Conservation (phyloP, 1,140 invertebrate genomes). For the Dolichoris vasculosae region DNA sequence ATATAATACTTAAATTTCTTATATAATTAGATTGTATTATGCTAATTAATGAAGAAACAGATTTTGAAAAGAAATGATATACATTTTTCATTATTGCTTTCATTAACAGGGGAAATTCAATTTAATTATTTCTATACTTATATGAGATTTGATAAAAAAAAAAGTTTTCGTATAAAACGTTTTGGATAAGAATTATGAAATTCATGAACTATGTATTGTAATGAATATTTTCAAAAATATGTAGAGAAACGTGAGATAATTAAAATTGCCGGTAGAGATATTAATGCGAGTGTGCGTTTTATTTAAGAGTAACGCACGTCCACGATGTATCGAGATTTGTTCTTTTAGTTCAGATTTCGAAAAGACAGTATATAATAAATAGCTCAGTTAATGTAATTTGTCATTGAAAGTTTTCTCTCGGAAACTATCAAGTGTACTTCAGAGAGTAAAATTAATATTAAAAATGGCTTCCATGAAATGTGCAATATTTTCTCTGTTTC, state of each 20-base stretch:
- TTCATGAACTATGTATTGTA: background rate
- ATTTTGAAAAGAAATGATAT: background rate
- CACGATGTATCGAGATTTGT: background rate
- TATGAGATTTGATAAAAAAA: background rate
- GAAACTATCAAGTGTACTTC: background rate
- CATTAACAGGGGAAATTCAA: background rate
- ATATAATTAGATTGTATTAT: no score
- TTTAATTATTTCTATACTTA: background rate
- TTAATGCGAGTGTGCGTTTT: background rate
- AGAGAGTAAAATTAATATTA: background rate
- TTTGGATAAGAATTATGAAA: constrained; percentile 13
- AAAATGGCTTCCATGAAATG: background rate
- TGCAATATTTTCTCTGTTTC: background rate
- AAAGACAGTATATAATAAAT: constrained; percentile 32
- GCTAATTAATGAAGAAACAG: background rate
- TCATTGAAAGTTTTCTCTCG: background rate
- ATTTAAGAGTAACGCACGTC: constrained; percentile 35
- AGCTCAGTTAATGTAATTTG: background rate
- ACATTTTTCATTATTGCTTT: background rate
- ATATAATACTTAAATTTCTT: no score
- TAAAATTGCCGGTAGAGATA: background rate
- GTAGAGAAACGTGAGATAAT: constrained; percentile 29
- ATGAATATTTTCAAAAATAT: constrained; percentile 22
- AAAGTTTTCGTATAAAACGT: background rate
- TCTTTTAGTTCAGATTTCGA: background rate